Conservation (phyloP, 92 coral and sea anemone genomes). For the Plumapathes pennacea region DNA sequence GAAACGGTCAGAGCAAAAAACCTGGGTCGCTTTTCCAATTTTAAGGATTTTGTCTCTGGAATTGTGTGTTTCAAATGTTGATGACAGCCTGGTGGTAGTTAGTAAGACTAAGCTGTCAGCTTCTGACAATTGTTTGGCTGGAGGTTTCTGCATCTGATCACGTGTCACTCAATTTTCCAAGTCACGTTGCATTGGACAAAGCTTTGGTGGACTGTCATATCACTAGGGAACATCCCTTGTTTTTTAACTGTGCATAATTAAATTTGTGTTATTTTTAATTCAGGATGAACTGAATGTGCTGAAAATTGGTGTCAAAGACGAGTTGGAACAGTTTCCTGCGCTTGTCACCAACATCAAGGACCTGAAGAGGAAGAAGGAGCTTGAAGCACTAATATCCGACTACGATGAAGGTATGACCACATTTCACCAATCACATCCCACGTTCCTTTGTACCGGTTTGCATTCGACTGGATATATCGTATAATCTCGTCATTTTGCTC, state of each 20-base stretch:
- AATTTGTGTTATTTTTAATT: not conserved
- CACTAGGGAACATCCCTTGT: not conserved
- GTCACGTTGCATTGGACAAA: too few species aligned
- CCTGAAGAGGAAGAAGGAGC: slow-evolving; percentile 69
- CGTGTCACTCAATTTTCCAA: too few species aligned
- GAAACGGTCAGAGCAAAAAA: too few species aligned
- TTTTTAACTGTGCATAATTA: not conserved
- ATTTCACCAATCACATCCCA: too few species aligned
- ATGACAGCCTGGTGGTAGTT: not conserved
- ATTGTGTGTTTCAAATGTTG: not conserved
- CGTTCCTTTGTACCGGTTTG: too few species aligned
- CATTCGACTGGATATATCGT: too few species aligned
- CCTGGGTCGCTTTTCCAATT: not conserved
- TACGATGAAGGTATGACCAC: slow-evolving; percentile 69
- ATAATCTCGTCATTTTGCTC: too few species aligned
- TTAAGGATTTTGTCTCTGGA: not conserved
- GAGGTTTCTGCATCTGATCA: too few species aligned
- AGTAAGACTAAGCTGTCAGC: too few species aligned
- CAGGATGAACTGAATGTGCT: slow-evolving; percentile 85
- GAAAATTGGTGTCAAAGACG: slow-evolving; percentile 90
- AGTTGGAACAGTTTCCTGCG: slow-evolving; percentile 76
- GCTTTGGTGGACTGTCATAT: too few species aligned
- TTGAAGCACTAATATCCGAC: slow-evolving; percentile 61
- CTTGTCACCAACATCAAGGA: slow-evolving; percentile 79
- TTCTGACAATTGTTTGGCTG: too few species aligned